Evolutionary conservation across 2,888 invertebrate genomes (phyloP).

Genomic region (Myathropa florea): DNA sequence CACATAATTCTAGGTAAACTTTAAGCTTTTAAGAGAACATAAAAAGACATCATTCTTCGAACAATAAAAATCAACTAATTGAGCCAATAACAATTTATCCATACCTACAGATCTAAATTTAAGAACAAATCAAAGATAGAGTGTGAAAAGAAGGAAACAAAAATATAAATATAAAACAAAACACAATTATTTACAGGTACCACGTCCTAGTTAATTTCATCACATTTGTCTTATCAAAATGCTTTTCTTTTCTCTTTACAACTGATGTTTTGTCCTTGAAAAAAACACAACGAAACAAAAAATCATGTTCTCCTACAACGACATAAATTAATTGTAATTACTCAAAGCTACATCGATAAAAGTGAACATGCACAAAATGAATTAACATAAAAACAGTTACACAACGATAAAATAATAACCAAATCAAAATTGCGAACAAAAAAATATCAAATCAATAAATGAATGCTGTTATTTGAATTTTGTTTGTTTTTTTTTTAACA

Average conservation of each 20-base stretch:
- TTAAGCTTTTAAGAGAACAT: not conserved
- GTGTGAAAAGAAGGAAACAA: not conserved
- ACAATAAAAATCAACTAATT: not conserved
- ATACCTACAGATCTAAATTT: not conserved
- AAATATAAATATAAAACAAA: conserved; percentile 5
- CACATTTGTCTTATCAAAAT: not conserved
- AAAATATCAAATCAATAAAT: not conserved
- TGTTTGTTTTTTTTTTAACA: conserved; percentile 1
- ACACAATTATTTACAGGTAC: conserved; percentile 62
- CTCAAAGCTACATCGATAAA: conserved; percentile 33
- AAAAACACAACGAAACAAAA: not conserved
- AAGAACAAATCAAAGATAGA: not conserved
- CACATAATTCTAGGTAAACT: not conserved
- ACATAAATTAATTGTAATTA: conserved; percentile 5
- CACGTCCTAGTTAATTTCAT: conserved; percentile 41
- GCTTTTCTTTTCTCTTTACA: not conserved
- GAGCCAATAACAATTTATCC: not conserved
- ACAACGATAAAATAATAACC: conserved; percentile 5
- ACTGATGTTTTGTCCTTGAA: not conserved
- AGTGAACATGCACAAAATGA: conserved; percentile 31
- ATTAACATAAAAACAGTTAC: conserved; percentile 12
- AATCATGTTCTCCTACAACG: conserved; percentile 29
- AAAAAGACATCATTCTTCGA: conserved; percentile 11
- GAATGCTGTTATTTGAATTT: conserved; percentile 7
- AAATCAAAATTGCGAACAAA: not conserved